phyloP scores from a whole-genome alignment of 1,140 invertebrate species.

The Zaprionus vittiger region DNA sequence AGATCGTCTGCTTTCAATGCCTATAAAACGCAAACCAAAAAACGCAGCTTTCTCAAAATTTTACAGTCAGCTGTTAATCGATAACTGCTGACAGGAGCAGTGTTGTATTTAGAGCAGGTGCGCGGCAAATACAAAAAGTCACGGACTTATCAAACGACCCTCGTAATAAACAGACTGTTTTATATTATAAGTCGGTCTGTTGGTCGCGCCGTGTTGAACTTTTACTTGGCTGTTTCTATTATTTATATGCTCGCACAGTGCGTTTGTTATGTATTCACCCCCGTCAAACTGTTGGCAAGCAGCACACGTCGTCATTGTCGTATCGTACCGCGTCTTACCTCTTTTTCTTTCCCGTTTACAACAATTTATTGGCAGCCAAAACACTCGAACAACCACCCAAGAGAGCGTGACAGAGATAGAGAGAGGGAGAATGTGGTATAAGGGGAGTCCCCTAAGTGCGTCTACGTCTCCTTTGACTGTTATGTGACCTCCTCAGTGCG shows the following conservation, averaged over 20 bases:
- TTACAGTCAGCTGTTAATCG: no score
- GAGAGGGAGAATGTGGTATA: neutral
- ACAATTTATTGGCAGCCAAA: constrained; percentile 74
- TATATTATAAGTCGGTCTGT: constrained; percentile 67
- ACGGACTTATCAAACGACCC: no score
- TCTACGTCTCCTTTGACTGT: constrained; percentile 34
- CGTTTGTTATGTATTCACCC: constrained; percentile 70
- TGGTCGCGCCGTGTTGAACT: constrained; percentile 57
- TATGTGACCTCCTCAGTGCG: constrained; percentile 70
- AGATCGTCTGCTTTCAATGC: no score
- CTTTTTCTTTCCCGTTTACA: constrained; percentile 43
- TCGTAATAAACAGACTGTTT: constrained; percentile 14
- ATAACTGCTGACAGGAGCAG: no score
- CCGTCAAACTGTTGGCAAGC: constrained; percentile 67
- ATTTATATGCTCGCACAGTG: constrained; percentile 70
- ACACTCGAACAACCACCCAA: constrained; percentile 63
- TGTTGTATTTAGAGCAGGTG: no score
- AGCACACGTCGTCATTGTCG: constrained; percentile 20
- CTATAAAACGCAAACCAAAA: no score
- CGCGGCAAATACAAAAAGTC: no score
- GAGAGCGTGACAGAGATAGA: constrained; percentile 22
- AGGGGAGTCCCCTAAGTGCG: constrained; percentile 1
- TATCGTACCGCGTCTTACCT: constrained; percentile 52
- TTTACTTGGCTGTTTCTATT: constrained; percentile 67
- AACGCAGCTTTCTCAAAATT: no score